Percentiles rank a stretch among this genome's conserved stretches.
phyloP scores from a whole-genome alignment of 2,797 vertebrate species.

The Gallinago stenura region DNA sequence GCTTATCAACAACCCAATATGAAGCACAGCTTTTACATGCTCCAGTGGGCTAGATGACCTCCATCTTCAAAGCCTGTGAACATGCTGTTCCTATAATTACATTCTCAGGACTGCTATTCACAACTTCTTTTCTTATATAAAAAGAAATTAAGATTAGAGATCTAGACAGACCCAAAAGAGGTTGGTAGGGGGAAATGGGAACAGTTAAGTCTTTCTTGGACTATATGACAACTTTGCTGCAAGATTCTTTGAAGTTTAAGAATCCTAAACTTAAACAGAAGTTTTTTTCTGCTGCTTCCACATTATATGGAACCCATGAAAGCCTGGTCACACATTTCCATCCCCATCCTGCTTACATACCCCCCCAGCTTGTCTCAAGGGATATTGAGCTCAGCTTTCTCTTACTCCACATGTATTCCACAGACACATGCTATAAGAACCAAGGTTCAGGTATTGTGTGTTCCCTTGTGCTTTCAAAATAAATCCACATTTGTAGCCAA shows the following conservation, averaged over 20 bases:
- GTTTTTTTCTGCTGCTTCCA: not conserved
- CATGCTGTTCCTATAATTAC: slow-evolving; percentile 2
- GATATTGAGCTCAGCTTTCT: not conserved
- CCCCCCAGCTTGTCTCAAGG: not conserved
- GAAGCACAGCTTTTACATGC: slow-evolving; percentile 5
- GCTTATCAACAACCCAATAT: not conserved
- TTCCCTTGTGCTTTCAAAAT: not conserved
- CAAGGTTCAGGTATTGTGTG: not conserved
- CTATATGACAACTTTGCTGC: not conserved
- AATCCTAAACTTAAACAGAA: not conserved
- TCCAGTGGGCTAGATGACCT: slow-evolving; percentile 35
- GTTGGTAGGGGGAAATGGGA: not conserved
- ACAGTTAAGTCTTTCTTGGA: not conserved
- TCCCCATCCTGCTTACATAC: not conserved
- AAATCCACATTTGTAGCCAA: not conserved
- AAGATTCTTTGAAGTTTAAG: not conserved
- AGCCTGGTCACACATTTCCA: not conserved
- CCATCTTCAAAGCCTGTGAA: slow-evolving; percentile 7
- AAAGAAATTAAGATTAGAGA: not conserved
- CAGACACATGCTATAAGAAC: not conserved
- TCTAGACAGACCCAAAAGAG: not conserved
- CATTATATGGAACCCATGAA: not conserved
- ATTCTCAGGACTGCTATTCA: not conserved
- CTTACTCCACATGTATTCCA: not conserved
- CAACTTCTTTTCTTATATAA: not conserved